Base-by-base conservation (phyloP, 1,140 invertebrate species). In the Rhynchophorus ferrugineus region DNA sequence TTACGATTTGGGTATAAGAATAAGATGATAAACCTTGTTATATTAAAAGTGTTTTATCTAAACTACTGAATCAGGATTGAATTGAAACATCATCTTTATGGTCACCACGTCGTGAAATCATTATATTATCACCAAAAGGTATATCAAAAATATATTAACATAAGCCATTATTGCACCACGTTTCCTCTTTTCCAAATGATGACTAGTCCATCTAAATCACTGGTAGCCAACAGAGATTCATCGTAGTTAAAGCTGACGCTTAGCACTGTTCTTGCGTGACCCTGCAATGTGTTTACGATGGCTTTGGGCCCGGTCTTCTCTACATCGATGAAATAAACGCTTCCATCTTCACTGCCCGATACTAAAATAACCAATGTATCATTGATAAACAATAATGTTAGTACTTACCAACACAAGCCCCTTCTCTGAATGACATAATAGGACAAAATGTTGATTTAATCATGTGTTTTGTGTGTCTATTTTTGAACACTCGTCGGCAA, bases 241-340 rank as follows among this genome's bases (percentile, higher is more conserved):
- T 93, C 88, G 72, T 88, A 89, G 73, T 91, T 92, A 67, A 94
- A 92, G 61, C 82, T 84, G 9, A 93, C 83, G 48, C 88, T 84
- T 2, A 91, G 70, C 20, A 91, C 86, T 2, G 89, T 80, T 34
- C 82, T 80, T 8, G 87, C 84, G 72, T 93, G 91, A 29, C 80
- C 89, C 68, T 91, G 84, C 8, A 94, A 71, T 70, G 88, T 87
- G 67, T 91, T 91, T 9, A 93, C 80, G 57, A 83, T 81, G 2
- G 85, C 79, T 38, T 78, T 77, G 29, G 75, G 75, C 13, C 78
- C 80, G 49, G 83, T 79, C 52, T 80, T 78, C 63, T 86, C 80
- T 41, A 89, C 80, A 69, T 92, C 87, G 50, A 91, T 76, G 66
- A 94, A 85, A 73, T 91, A 88, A 36, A 94, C 81, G 62, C 82